phyloP scores from a whole-genome alignment of 2,888 invertebrate genomes.

The Chaetoderma sp. region DNA sequence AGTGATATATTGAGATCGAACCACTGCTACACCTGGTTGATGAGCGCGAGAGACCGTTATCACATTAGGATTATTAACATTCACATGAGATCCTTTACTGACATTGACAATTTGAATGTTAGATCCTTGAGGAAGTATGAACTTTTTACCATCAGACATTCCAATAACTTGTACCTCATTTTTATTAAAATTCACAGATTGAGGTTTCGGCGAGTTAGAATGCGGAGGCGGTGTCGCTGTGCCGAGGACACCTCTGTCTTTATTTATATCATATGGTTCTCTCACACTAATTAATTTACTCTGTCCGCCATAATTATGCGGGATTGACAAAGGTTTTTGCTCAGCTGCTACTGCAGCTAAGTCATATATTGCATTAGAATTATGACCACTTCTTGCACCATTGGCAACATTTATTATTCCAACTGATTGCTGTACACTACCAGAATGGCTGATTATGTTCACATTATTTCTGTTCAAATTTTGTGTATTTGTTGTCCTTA shows the following conservation, averaged over 20 bases:
- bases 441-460: neutral
- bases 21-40: slow-evolving; percentile 43
- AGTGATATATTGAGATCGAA: slow-evolving; percentile 50
- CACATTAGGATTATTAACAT: slow-evolving; percentile 44
- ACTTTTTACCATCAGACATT: slow-evolving; percentile 34
- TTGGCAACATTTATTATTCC: neutral
- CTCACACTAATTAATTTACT: slow-evolving; percentile 1
- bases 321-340: slow-evolving; percentile 57
- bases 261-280: slow-evolving; percentile 8
- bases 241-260: slow-evolving; percentile 1
- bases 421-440: neutral
- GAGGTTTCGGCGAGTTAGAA: slow-evolving; percentile 25
- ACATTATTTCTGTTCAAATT: neutral
- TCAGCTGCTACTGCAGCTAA: slow-evolving; percentile 60
- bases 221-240: neutral
- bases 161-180: neutral
- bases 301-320: slow-evolving; percentile 5
- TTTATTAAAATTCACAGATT: neutral
- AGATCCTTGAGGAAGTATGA: neutral
- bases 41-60: slow-evolving; percentile 52
- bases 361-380: slow-evolving; percentile 56
- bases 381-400: slow-evolving; percentile 11
- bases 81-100: slow-evolving; percentile 1
- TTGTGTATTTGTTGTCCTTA: neutral
- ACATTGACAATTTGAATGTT: slow-evolving; percentile 8